Percentiles rank a stretch among this genome's conserved stretches.
Conservation (phyloP, 2,113 vertebrate genomes). For the Ciconia maguari region DNA sequence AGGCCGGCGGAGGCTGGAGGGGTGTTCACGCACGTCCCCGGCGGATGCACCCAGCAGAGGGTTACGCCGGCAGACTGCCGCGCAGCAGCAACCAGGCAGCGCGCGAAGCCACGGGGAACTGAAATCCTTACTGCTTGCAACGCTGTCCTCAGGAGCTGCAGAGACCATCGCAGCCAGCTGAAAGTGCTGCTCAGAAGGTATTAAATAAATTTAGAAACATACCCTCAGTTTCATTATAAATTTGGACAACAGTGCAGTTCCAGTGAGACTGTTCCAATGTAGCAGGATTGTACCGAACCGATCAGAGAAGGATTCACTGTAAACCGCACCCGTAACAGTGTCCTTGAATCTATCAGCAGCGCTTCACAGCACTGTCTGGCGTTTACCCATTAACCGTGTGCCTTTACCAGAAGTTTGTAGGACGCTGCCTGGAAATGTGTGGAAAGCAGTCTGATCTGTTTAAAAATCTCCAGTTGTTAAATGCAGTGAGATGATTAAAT, state of each 20-base stretch:
- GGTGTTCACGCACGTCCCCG: not conserved
- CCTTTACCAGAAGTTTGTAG: too few species aligned
- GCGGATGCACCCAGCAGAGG: fast-evolving
- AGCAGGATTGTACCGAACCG: not conserved
- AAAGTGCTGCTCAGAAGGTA: not conserved
- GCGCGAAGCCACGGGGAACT: not conserved
- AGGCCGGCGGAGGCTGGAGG: not conserved
- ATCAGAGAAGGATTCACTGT: fast-evolving
- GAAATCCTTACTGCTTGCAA: not conserved
- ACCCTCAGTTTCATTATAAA: too few species aligned
- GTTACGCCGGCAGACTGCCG: too few species aligned
- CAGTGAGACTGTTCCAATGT: fast-evolving
- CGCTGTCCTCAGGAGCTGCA: not conserved
- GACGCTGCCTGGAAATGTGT: not conserved
- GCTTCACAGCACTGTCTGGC: not conserved
- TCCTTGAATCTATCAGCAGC: fast-evolving
- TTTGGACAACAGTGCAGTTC: fast-evolving
- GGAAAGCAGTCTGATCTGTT: not conserved
- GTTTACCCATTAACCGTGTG: fast-evolving
- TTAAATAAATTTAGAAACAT: too few species aligned
- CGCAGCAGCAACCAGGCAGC: not conserved
- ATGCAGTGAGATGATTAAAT: not conserved
- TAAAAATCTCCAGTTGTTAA: not conserved
- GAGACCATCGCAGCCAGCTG: not conserved
- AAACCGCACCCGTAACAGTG: too few species aligned